A percentile compares a stretch with the other conserved stretches of the same genome.
phyloP scores from a whole-genome alignment of 2,888 invertebrate species.

The Drosophila mimetica region DNA sequence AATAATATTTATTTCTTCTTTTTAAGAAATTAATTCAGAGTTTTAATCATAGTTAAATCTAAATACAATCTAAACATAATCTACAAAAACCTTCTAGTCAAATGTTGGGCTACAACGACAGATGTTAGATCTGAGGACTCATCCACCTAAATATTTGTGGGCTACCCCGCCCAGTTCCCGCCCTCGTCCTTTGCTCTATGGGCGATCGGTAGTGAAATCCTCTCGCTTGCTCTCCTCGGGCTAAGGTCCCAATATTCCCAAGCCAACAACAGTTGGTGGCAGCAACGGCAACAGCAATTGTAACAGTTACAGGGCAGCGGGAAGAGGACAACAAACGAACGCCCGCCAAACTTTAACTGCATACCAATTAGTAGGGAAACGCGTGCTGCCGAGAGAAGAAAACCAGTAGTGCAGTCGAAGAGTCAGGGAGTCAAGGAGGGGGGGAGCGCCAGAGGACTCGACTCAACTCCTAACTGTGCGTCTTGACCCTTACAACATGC shows the following conservation, averaged over 20 bases:
- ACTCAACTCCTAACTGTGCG: slow-evolving; percentile 78
- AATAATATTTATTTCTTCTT: no score
- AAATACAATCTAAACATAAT: slow-evolving; percentile 16
- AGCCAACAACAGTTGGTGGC: slow-evolving; percentile 71
- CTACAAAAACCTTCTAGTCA: not conserved
- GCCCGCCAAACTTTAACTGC: slow-evolving; percentile 80
- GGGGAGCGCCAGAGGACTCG: slow-evolving; percentile 5
- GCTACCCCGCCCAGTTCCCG: slow-evolving; percentile 28
- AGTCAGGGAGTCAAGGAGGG: slow-evolving; percentile 18
- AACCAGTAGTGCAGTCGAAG: slow-evolving; percentile 37
- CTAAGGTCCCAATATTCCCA: slow-evolving; percentile 6
- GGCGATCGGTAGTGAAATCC: slow-evolving; percentile 11
- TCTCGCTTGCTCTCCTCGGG: not conserved
- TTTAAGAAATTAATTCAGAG: no score
- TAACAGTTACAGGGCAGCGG: slow-evolving; percentile 64
- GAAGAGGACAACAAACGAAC: slow-evolving; percentile 56
- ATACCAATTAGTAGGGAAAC: slow-evolving; percentile 82
- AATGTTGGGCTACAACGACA: slow-evolving; percentile 11
- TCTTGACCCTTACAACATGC: slow-evolving; percentile 77
- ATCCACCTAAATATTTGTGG: slow-evolving; percentile 45
- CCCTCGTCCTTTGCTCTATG: slow-evolving; percentile 6
- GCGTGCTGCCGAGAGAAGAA: slow-evolving; percentile 79
- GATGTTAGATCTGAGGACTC: slow-evolving; percentile 31
- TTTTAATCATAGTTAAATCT: slow-evolving; percentile 16
- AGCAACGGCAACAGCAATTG: slow-evolving; percentile 53